phyloP scores from a whole-genome alignment of 2,113 vertebrate genomes.

The Tautogolabrus adspersus region DNA sequence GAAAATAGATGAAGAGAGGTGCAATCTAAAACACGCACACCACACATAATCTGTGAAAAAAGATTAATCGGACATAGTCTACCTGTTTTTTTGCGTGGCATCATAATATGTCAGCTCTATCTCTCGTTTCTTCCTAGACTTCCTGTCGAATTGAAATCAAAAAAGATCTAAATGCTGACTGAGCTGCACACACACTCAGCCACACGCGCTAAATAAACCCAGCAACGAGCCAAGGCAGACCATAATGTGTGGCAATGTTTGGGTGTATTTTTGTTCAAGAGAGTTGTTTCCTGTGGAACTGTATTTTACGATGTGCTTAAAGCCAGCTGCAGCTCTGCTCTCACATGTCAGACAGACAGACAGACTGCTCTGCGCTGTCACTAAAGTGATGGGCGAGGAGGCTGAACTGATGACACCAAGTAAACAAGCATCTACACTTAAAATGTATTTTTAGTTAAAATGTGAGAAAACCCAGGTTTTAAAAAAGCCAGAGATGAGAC shows the following conservation, averaged over 20 bases:
- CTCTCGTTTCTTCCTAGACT: no score
- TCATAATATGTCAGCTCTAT: background rate
- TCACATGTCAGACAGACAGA: conserved; percentile 44
- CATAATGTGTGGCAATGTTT: conserved; percentile 58
- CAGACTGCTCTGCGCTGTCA: conserved; percentile 26
- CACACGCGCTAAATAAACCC: conserved; percentile 38
- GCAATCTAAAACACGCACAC: conserved; percentile 7
- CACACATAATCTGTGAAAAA: conserved; percentile 18
- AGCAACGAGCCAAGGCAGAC: conserved; percentile 27
- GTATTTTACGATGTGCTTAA: conserved; percentile 68
- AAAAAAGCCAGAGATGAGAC: no score
- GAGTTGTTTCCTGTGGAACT: conserved; percentile 64
- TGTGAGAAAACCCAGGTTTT: background rate
- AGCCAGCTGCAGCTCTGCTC: conserved; percentile 59
- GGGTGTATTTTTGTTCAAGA: conserved; percentile 67
- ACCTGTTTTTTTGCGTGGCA: background rate
- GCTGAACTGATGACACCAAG: conserved; percentile 41
- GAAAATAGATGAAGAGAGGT: background rate
- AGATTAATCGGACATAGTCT: conserved; percentile 12
- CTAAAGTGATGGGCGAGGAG: conserved; percentile 27
- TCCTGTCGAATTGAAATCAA: conserved; percentile 13
- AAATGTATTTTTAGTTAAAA: background rate
- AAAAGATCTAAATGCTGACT: conserved; percentile 34
- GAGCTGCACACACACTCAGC: conserved; percentile 8
- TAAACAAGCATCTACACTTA: background rate